Evolutionary conservation across 92 coral and sea anemone species (phyloP).

Genomic region (Nematostella vectensis): DNA sequence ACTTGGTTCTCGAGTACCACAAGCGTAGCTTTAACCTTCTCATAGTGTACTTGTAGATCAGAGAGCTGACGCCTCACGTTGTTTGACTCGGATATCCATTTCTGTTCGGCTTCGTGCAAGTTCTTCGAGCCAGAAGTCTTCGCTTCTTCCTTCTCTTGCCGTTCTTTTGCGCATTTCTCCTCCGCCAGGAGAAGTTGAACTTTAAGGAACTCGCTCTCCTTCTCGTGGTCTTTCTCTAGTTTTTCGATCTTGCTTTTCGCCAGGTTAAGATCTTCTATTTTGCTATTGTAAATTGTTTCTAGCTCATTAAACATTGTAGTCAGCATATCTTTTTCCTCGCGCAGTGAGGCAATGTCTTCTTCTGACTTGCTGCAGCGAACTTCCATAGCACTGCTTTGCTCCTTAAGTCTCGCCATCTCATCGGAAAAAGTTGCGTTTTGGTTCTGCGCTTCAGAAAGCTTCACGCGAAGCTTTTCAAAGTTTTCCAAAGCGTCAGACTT

Average conservation of each 20-base stretch:
- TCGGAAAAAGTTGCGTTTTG: slow-evolving; percentile 12
- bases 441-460: slow-evolving; percentile 5
- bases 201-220: slow-evolving; percentile 45
- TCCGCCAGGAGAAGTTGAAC: slow-evolving; percentile 46
- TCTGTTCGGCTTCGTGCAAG: not conserved
- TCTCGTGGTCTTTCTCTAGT: slow-evolving; percentile 31
- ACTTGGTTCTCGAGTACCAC: slow-evolving; percentile 32
- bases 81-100: slow-evolving; percentile 23
- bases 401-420: slow-evolving; percentile 5
- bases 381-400: slow-evolving; percentile 1
- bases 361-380: not conserved
- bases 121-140: slow-evolving; percentile 9
- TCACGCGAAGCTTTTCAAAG: not conserved
- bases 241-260: slow-evolving; percentile 20
- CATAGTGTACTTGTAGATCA: slow-evolving; percentile 29
- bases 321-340: slow-evolving; percentile 17
- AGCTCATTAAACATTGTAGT: slow-evolving; percentile 25
- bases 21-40: slow-evolving; percentile 20
- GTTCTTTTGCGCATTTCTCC: slow-evolving; percentile 40
- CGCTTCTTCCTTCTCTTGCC: slow-evolving; percentile 25
- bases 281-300: slow-evolving; percentile 8
- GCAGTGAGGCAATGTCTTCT: slow-evolving; percentile 1
- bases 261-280: slow-evolving; percentile 26
- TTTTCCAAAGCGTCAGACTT: slow-evolving; percentile 19
- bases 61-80: slow-evolving; percentile 23